A percentile compares a stretch with the other conserved stretches of the same genome.
phyloP scores from a whole-genome alignment of 2,113 vertebrate genomes.

The Pipra filicauda region DNA sequence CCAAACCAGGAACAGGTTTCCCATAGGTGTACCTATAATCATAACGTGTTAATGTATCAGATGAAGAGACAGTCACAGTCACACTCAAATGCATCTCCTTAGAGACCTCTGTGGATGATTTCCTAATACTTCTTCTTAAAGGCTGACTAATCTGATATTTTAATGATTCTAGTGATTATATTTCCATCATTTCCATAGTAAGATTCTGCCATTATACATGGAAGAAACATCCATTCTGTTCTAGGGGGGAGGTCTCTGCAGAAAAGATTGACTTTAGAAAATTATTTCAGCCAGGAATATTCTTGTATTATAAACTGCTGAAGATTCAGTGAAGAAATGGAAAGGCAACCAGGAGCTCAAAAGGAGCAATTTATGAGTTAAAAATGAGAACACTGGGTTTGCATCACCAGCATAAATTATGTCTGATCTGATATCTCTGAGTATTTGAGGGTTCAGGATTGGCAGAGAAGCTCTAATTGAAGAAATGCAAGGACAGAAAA shows the following conservation, averaged over 20 bases:
- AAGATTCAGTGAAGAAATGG: neutral
- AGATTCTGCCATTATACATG: neutral
- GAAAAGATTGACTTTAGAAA: neutral
- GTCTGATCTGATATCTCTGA: neutral
- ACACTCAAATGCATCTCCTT: neutral
- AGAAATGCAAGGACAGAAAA: neutral
- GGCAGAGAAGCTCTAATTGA: neutral
- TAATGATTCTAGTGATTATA: neutral
- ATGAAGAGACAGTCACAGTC: neutral
- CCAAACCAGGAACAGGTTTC: conserved; percentile 69
- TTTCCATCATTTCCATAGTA: neutral
- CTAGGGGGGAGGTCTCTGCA: neutral
- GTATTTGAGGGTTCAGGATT: neutral
- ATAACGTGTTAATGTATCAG: neutral
- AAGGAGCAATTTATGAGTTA: neutral
- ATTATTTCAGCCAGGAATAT: neutral
- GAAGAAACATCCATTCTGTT: neutral
- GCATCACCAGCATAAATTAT: neutral
- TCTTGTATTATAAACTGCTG: neutral
- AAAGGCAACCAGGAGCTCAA: neutral
- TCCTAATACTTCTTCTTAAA: neutral
- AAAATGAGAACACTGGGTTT: neutral
- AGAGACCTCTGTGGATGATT: neutral
- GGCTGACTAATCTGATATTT: neutral
- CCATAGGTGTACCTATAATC: conserved; percentile 74